Conservation (phyloP, 2,888 invertebrate genomes). For the Catocala sponsa region DNA sequence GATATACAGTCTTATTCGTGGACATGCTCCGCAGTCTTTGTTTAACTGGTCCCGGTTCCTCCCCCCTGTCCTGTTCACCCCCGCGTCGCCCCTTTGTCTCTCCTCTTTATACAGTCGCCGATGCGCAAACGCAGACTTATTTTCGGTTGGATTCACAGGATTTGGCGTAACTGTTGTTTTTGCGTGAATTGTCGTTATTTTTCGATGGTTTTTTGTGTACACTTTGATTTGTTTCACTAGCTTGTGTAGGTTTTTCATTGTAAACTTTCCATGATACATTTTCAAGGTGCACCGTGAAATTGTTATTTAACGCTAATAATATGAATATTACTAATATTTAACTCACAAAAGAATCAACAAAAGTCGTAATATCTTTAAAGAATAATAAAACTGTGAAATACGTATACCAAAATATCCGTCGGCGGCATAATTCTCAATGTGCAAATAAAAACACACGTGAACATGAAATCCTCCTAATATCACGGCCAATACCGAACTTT, state of each 20-base stretch:
- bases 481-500: conserved; percentile 19
- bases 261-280: neutral
- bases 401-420: too few relatives aligned
- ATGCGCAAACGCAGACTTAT: conserved; percentile 76
- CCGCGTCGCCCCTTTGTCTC: conserved; percentile 77
- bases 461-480: conserved; percentile 1
- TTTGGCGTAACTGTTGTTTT: conserved; percentile 62
- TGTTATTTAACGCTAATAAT: neutral
- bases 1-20: conserved; percentile 85
- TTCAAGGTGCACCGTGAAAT: neutral
- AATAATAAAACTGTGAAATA: too few relatives aligned
- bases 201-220: conserved; percentile 39
- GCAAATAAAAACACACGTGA: neutral
- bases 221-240: conserved; percentile 29
- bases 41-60: conserved; percentile 78
- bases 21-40: conserved; percentile 85
- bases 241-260: neutral
- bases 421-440: too few relatives aligned
- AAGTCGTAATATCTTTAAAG: too few relatives aligned
- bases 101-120: conserved; percentile 81
- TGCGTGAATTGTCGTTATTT: conserved; percentile 58
- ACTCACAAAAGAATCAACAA: too few relatives aligned
- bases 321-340: too few relatives aligned
- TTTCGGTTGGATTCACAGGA: conserved; percentile 72
- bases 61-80: conserved; percentile 53